Evolutionary conservation across 2,888 invertebrate species (phyloP).

Genomic region (Hydropsyche betteni): DNA sequence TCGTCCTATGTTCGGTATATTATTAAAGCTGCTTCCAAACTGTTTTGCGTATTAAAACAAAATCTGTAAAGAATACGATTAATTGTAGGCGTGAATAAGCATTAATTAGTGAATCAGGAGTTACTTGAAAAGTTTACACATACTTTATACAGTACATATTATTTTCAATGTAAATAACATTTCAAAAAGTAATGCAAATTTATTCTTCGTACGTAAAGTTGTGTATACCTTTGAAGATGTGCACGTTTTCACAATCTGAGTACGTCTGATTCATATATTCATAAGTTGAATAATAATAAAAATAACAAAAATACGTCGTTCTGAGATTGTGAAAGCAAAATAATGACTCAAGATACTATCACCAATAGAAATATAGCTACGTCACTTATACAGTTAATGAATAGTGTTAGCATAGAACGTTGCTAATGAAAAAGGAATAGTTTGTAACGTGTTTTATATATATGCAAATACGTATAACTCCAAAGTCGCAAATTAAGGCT

Average conservation of each 20-base stretch:
- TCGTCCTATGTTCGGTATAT: background rate
- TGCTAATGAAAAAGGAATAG: no score
- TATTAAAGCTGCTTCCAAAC: background rate
- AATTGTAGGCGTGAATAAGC: conserved; percentile 19
- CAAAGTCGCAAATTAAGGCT: conserved; percentile 2
- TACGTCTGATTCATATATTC: background rate
- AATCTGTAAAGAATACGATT: conserved; percentile 24
- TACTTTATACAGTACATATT: no score
- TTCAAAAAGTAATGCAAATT: no score
- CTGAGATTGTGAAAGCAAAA: conserved; percentile 5
- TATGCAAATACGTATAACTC: background rate
- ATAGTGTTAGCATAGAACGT: no score
- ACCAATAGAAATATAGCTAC: background rate
- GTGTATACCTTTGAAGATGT: no score
- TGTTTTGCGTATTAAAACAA: conserved; percentile 3
- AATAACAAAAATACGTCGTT: background rate
- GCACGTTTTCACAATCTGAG: background rate
- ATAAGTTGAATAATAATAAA: background rate
- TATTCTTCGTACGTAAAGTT: no score
- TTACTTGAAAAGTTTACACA: no score
- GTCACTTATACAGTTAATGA: no score
- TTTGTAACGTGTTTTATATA: background rate
- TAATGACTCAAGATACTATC: conserved; percentile 2
- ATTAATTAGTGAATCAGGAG: conserved; percentile 16
- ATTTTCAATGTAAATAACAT: no score